Evolutionary conservation across 2,888 invertebrate species (phyloP), one percentile per base, ranked within the genome.

Genomic region (Eledona agricola): DNA sequence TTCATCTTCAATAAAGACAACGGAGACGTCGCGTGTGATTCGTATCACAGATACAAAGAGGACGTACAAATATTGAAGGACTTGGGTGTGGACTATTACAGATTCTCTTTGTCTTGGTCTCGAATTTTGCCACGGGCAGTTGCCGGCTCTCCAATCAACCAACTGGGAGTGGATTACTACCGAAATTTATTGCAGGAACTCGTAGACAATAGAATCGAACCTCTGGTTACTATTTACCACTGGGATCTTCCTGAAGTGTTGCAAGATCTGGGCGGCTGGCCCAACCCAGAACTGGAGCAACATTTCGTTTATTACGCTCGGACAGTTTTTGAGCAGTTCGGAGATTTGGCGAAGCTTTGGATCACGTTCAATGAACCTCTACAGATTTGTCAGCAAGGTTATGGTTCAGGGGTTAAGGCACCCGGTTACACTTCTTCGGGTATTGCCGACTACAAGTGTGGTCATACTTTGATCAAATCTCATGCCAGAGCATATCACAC

Each of bases 111-210:
- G 38, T 58, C 71, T 2, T 68, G 69, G 67, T 50, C 63, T 6
- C 63, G 69, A 61, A 66, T 70, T 23, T 69, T 89, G 23, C 87
- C 88, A 0, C 79, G 74, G 45, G 88, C 88, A 9, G 78, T 81
- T 42, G 78, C 82, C 45, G 79, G 81, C 6, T 83, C 84, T 63
- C 67, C 80, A n/a, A 77, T 89, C 6, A 92, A 88, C 68, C 75
- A 79, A 23, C 78, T 81, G 1, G 92, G 89, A 9, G 79, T 92
- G 6, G 75, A 82, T 45, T 90, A 90, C 73, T 93, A 93, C 72
- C 85, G 83, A 63, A 82, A 86, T 59, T 73, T 93, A 26, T 86
- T 91, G 37, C 78, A 88, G 62, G 87, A 84, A 62, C 78, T 92
- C 1, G 57, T 86, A 5, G 78, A 72, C 1, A 77, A 79, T 40